phyloP scores from a whole-genome alignment of 2,113 vertebrate species.

The Xenus cinereus region DNA sequence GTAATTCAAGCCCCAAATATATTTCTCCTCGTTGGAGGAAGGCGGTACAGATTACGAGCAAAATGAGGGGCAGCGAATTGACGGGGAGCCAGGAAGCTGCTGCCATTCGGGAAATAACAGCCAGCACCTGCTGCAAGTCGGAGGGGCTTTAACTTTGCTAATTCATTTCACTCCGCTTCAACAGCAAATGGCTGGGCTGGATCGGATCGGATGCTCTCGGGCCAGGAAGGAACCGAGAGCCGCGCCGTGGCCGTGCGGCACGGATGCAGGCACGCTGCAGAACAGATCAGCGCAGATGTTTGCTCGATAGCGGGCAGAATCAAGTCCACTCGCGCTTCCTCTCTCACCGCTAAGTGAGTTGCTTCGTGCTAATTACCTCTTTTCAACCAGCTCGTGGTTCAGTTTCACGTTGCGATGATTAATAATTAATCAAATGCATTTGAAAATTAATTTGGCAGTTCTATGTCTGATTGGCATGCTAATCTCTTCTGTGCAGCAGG shows the following conservation, averaged over 20 bases:
- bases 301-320: background rate
- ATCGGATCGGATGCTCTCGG: background rate
- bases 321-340: background rate
- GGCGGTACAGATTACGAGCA: background rate
- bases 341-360: background rate
- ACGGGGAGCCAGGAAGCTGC: background rate
- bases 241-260: fast-evolving
- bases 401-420: background rate
- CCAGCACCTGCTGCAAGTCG: background rate
- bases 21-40: conserved; percentile 16
- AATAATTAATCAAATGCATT: conserved; percentile 54
- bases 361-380: background rate
- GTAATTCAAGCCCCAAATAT: conserved; percentile 19
- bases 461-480: background rate
- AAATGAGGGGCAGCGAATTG: background rate
- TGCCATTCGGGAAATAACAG: background rate
- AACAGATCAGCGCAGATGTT: background rate
- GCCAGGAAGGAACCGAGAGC: background rate
- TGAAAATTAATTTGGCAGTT: conserved; percentile 47
- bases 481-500: background rate
- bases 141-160: background rate
- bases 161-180: background rate
- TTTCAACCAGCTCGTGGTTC: background rate
- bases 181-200: background rate
- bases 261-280: background rate